These are phyloP conservation scores for Apamea crenata DNA, from an alignment of 2,888 invertebrate genomes.

Conservation along the genomic window DNA sequence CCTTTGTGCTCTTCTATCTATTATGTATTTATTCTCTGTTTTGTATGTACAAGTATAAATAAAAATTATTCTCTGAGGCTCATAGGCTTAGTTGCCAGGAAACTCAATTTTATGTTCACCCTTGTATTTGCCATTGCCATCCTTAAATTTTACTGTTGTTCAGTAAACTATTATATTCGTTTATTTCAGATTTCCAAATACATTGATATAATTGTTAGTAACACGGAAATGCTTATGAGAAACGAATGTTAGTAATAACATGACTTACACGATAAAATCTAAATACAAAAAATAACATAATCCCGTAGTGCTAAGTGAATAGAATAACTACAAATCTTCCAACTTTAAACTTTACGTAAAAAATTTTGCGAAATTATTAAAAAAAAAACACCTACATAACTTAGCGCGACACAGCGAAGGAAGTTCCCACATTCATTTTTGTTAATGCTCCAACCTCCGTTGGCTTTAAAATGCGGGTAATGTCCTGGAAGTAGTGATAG, in stretches of 20 bases:
- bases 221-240: too few species aligned
- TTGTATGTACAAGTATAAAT: neutral
- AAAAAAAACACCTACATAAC: neutral
- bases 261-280: too few species aligned
- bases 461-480: conserved; percentile 46
- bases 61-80: neutral
- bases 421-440: conserved; percentile 53
- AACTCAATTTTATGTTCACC: neutral
- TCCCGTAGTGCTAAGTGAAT: neutral
- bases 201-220: too few species aligned
- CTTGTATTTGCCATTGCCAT: neutral
- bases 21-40: neutral
- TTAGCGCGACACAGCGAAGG: conserved; percentile 1
- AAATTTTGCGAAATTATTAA: neutral
- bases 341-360: neutral
- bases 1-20: neutral
- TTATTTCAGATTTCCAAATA: too few species aligned
- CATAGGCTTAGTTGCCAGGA: neutral
- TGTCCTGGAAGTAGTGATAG: conserved; percentile 58
- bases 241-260: too few species aligned
- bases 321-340: neutral
- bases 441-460: conserved; percentile 53
- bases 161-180: too few species aligned
- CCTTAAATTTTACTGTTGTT: neutral
- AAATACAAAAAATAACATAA: too few species aligned